Percentiles rank a stretch among this genome's conserved stretches.
Conservation (phyloP, 2,797 vertebrate genomes). For the Champsocephalus esox region DNA sequence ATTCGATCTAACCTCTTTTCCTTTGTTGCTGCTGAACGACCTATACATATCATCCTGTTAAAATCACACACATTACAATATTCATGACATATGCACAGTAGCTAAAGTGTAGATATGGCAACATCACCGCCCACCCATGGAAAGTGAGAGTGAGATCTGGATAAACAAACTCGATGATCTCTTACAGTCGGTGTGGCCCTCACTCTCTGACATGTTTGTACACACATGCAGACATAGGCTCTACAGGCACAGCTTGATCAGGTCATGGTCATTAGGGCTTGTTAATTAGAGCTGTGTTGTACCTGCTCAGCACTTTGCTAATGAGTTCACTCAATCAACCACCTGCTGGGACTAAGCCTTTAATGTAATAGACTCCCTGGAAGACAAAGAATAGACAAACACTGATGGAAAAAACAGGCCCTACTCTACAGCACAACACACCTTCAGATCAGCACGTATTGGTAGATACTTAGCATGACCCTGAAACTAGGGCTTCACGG, state of each 20-base stretch:
- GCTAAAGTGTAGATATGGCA: no score
- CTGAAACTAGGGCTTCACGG: background rate
- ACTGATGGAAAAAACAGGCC: conserved; percentile 43
- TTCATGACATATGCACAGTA: no score
- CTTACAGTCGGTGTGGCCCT: conserved; percentile 29
- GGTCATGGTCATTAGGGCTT: conserved; percentile 68
- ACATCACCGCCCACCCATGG: conserved; percentile 3
- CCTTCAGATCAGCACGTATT: conserved; percentile 24
- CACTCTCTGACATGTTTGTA: conserved; percentile 62
- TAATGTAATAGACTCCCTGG: conserved; percentile 60
- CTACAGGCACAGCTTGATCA: conserved; percentile 51
- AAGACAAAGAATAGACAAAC: conserved; percentile 55
- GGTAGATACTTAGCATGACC: background rate
- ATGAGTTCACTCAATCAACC: conserved; percentile 81
- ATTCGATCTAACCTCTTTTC: conserved; percentile 2
- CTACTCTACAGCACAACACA: conserved; percentile 1
- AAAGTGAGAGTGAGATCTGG: conserved; percentile 13
- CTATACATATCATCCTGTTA: conserved; percentile 34
- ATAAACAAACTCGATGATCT: conserved; percentile 45
- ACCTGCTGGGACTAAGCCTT: conserved; percentile 76
- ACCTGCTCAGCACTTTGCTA: conserved; percentile 81
- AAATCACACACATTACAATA: conserved; percentile 20
- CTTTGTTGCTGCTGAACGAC: conserved; percentile 12
- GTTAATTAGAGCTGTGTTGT: conserved; percentile 81
- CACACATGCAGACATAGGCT: conserved; percentile 44